These are phyloP conservation scores for Clamator glandarius DNA, from an alignment of 2,797 vertebrate genomes.

Conservation along the genomic window DNA sequence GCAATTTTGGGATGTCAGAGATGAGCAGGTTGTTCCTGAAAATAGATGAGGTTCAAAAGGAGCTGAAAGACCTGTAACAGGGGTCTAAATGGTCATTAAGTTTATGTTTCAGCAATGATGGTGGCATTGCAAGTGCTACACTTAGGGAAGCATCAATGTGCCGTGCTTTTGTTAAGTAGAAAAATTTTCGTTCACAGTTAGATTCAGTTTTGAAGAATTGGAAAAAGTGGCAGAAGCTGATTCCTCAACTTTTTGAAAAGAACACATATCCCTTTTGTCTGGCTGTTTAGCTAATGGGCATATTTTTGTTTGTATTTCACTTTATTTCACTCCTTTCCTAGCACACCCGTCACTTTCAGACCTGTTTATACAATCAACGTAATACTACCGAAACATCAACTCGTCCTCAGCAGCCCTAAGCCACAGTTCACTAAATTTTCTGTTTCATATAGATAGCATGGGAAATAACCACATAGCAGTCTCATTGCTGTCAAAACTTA, in stretches of 20 bases:
- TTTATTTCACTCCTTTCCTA: not conserved
- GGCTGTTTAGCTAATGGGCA: not conserved
- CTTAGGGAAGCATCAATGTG: not conserved
- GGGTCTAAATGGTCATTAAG: not conserved
- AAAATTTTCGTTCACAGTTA: not conserved
- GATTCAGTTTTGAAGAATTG: not conserved
- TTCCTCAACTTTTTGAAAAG: not conserved
- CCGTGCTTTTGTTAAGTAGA: not conserved
- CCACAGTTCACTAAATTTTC: not conserved
- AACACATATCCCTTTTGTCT: not conserved
- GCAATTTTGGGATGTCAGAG: slow-evolving; percentile 16
- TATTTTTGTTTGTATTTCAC: not conserved
- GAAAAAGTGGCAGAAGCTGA: not conserved
- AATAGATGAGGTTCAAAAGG: slow-evolving; percentile 15
- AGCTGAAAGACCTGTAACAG: not conserved
- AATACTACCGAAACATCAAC: not conserved
- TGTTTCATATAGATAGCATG: not conserved
- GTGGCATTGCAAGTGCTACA: slow-evolving; percentile 6
- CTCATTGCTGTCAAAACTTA: not conserved
- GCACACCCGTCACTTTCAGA: not conserved
- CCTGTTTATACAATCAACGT: not conserved
- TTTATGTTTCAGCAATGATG: not conserved
- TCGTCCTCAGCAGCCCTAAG: not conserved
- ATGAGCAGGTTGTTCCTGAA: slow-evolving; percentile 30
- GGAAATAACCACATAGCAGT: not conserved